phyloP scores from a whole-genome alignment of 1,140 invertebrate species.

The Patella vulgata region DNA sequence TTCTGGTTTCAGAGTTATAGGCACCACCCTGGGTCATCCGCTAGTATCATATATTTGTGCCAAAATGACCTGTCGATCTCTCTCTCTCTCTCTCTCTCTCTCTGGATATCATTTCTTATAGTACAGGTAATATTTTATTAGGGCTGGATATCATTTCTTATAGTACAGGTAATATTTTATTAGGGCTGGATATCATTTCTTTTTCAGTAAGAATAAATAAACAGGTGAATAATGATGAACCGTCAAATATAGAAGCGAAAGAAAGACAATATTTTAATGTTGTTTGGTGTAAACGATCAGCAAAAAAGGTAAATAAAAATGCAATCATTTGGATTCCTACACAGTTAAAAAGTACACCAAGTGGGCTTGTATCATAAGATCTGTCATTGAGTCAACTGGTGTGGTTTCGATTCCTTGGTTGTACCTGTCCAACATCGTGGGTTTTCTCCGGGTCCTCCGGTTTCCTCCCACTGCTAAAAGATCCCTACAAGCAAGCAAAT shows the following conservation, averaged over 20 bases:
- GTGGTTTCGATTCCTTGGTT: too few species aligned
- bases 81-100: slow-evolving; percentile 19
- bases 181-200: neutral
- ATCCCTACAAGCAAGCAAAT: too few species aligned
- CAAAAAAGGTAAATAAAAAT: slow-evolving; percentile 69
- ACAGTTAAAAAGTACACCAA: neutral
- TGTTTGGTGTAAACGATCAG: slow-evolving; percentile 76
- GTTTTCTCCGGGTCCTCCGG: too few species aligned
- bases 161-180: neutral
- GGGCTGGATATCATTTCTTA: neutral
- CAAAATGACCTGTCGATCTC: neutral
- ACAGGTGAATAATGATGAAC: neutral
- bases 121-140: neutral
- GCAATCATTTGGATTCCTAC: neutral
- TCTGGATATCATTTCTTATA: neutral
- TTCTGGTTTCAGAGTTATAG: too few species aligned
- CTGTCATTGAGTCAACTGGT: too few species aligned
- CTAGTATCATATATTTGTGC: too few species aligned
- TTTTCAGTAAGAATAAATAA: neutral
- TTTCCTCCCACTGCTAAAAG: too few species aligned
- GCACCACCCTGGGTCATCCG: too few species aligned
- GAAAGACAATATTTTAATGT: slow-evolving; percentile 69
- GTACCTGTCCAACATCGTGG: too few species aligned
- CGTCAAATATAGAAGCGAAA: slow-evolving; percentile 8
- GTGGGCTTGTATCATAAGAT: too few species aligned